Percentiles rank a stretch among this genome's conserved stretches.
phyloP scores from a whole-genome alignment of 2,797 vertebrate species.

The Hydrophis major region DNA sequence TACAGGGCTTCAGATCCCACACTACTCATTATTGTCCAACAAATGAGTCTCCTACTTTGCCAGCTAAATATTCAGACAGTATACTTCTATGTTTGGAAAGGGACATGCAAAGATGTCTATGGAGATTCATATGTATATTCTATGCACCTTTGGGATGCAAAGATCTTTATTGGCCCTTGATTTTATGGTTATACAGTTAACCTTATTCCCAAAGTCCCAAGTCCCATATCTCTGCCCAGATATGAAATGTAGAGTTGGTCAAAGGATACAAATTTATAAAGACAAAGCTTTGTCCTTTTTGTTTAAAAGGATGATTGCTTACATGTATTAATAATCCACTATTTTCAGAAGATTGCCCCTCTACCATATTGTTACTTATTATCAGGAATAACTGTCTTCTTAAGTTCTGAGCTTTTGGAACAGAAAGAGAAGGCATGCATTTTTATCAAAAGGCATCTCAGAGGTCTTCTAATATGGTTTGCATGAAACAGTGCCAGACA shows the following conservation, averaged over 20 bases:
- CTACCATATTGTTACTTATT: not conserved
- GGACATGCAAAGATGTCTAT: not conserved
- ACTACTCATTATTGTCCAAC: not conserved
- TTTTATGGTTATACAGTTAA: not conserved
- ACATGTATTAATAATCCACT: not conserved
- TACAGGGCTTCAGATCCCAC: not conserved
- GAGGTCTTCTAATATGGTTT: not conserved
- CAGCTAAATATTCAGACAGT: not conserved
- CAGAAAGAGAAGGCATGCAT: not conserved
- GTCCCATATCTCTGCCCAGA: not conserved
- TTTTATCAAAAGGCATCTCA: not conserved
- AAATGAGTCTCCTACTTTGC: not conserved
- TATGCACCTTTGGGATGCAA: not conserved
- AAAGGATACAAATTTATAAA: not conserved
- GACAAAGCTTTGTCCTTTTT: not conserved
- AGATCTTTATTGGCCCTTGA: not conserved
- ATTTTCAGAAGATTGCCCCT: not conserved
- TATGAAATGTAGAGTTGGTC: not conserved
- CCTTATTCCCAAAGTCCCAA: not conserved
- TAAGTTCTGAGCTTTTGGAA: not conserved
- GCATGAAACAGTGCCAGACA: not conserved
- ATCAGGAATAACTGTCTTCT: not conserved
- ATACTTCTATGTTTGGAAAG: not conserved
- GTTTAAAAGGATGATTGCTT: not conserved
- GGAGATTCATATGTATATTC: not conserved